Base-by-base conservation (phyloP, 1,140 invertebrate genomes). In the Drosophila eugracilis region DNA sequence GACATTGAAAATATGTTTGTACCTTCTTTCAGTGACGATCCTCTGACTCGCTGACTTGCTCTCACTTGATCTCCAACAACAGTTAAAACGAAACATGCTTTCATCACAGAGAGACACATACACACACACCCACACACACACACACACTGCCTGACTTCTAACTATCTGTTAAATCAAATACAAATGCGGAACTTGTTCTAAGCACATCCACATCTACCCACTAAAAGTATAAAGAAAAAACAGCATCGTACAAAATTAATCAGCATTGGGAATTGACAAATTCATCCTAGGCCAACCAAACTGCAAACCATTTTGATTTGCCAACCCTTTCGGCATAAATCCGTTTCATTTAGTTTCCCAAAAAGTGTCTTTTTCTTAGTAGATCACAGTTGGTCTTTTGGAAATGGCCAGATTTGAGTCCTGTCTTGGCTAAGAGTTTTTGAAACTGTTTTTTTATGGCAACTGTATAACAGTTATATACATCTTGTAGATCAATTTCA, bases 71-170 rank as follows among this genome's bases (percentile, higher is more conserved):
- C 14, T 62, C 42, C 50, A 17, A 24, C 32, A 34, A 32, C 36
- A 24, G 14, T 19, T 57, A 50, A 50, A 32, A 48, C 32, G 42
- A 45, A 59, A 65, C 49, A 45, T 62, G 76, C 77, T 80, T 71
- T 71, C 24, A n/a, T n/a, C n/a, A n/a, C n/a, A n/a, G n/a, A n/a
- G n/a, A n/a, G n/a, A n/a, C n/a, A n/a, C n/a, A n/a, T n/a, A n/a
- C n/a, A n/a, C n/a, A n/a, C n/a, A n/a, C n/a, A n/a, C n/a, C n/a
- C n/a, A n/a, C n/a, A n/a, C n/a, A n/a, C n/a, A n/a, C n/a, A n/a
- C n/a, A 81, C 69, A 73, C 67, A 73, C 74, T 69, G 78, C 78
- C 67, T 62, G 39, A 58, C 41, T 63, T 58, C 34, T 49, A 53
- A 36, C 34, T 48, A 62, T 58, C 52, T 59, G 41, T 75, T 67